Base-by-base conservation (phyloP, 2,797 vertebrate species). In the Enteromius mattozi region DNA sequence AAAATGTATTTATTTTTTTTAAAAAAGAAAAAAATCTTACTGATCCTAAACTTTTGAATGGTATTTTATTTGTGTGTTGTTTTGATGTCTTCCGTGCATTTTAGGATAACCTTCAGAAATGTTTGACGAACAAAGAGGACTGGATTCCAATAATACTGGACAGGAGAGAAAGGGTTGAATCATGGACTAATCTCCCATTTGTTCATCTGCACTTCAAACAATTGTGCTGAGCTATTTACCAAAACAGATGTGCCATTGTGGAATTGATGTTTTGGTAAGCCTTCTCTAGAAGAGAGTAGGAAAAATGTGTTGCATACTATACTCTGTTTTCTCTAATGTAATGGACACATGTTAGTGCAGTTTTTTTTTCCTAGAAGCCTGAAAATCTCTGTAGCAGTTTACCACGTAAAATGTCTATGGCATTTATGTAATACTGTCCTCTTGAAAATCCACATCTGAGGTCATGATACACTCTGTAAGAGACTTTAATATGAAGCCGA, bases 401-500 rank as follows among this genome's bases (percentile, higher is more conserved):
- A 77, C 30, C 37, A 10, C 1, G 14, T 40, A 40, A 77, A 65
- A 66, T 19, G 27, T 21, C 42, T 42, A 6, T 80, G 47, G 27
- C 3, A 5, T 69, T 68, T 40, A 54, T 71, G 35, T 45, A 37
- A 70, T 40, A 24, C 7, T 54, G 4, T 71, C 49, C 49, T 17
- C n/a, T 21, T 80, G 21, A 56, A 71, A 70, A 59, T 69, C 47
- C 47, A 80, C 27, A 7, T 80, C 47, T 65, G 77, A 79, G n/a
- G 77, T 66, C 65, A 16, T 69, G 65, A 80, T 56, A 42, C 49
- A 59, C 30, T 27, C 35, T 51, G 6, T 14, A 71, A 45, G 68
- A 81, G 68, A 49, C 9, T 81, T 72, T 72, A 70, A 61, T 81
- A 72, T 59, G n/a, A 81, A 33, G 80, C 37, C 9, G 37, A 17